Conservation (phyloP, 2,888 invertebrate species). For the Crepidodera aurea region DNA sequence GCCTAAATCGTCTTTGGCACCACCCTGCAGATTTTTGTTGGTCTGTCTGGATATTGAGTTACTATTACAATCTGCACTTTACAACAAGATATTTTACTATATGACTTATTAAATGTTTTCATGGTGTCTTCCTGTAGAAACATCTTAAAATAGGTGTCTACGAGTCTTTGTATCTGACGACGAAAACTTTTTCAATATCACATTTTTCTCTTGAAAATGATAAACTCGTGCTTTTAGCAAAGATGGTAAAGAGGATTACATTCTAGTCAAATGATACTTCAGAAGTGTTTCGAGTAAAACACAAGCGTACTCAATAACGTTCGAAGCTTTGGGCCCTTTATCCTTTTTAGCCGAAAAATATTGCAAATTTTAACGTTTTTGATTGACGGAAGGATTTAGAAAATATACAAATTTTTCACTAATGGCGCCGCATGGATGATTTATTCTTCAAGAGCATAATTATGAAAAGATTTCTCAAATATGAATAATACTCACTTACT, state of each 20-base stretch:
- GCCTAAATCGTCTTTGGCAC: too few relatives aligned
- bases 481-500: too few relatives aligned
- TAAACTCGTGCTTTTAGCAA: constrained; percentile 6
- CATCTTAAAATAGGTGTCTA: too few relatives aligned
- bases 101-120: too few relatives aligned
- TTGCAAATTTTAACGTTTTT: constrained; percentile 6
- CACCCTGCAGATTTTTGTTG: too few relatives aligned
- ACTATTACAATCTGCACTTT: too few relatives aligned
- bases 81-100: too few relatives aligned
- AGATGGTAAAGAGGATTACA: constrained; percentile 10
- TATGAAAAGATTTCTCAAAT: too few relatives aligned
- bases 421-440: too few relatives aligned
- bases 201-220: constrained; percentile 8
- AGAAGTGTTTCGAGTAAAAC: constrained; percentile 12
- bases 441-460: too few relatives aligned
- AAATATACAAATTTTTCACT: not conserved
- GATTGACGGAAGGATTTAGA: not conserved
- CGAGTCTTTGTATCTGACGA: not conserved
- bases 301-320: constrained; percentile 11
- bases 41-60: too few relatives aligned
- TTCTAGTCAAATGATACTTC: constrained; percentile 12
- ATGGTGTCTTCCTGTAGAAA: too few relatives aligned
- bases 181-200: constrained; percentile 7
- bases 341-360: not conserved
- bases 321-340: constrained; percentile 3